Conservation (phyloP, 2,888 invertebrate genomes). For the Digitonthophagus gazella region DNA sequence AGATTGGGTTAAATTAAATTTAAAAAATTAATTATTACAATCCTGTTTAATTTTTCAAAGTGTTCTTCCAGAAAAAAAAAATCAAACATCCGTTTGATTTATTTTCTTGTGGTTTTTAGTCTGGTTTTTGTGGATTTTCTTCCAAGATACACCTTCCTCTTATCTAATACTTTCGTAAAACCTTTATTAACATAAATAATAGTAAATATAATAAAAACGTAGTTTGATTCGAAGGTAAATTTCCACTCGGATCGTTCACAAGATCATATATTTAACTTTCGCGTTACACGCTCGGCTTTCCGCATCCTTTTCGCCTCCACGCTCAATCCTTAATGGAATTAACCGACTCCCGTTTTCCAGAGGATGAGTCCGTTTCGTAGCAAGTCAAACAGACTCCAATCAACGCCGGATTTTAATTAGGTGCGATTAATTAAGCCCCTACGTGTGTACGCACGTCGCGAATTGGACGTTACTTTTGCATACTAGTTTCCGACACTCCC, state of each 20-base stretch:
- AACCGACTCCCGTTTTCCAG: background rate
- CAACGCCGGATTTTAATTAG: constrained; percentile 13
- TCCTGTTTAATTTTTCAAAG: no score
- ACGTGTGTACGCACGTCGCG: background rate
- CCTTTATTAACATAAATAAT: no score
- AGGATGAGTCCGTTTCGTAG: background rate
- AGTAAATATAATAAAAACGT: background rate
- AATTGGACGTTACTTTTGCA: background rate
- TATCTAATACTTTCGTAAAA: no score
- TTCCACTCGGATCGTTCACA: background rate
- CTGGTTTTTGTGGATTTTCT: no score
- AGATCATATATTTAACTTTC: constrained; percentile 14
- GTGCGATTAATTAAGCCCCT: constrained; percentile 16
- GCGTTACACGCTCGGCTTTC: constrained; percentile 2
- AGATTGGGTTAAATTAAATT: no score
- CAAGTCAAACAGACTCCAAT: constrained; percentile 11
- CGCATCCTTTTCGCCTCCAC: constrained; percentile 1
- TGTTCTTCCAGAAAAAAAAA: no score
- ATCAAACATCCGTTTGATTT: no score
- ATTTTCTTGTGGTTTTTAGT: no score
- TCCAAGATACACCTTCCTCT: no score
- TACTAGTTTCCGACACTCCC: background rate
- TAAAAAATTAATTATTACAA: no score
- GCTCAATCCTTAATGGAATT: constrained; percentile 12
- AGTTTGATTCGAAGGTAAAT: background rate